A percentile compares a stretch with the other conserved stretches of the same genome.
These are phyloP conservation scores for Oreochromis mossambicus DNA, from an alignment of 2,797 vertebrate genomes.

Conservation along the genomic window DNA sequence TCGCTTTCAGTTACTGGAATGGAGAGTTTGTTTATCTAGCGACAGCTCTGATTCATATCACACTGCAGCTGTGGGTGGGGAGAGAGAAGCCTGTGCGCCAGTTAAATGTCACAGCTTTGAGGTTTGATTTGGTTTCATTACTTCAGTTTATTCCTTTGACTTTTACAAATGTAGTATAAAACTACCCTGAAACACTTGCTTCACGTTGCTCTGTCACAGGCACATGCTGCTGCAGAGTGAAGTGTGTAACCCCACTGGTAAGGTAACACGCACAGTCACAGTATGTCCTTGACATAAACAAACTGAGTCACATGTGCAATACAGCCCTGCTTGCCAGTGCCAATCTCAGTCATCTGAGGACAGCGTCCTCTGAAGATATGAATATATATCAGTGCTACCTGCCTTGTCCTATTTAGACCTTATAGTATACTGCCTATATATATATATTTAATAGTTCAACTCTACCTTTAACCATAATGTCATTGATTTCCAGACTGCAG, in stretches of 20 bases:
- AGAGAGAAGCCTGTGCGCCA: background rate
- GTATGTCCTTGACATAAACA: constrained; percentile 51
- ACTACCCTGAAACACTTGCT: background rate
- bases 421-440: background rate
- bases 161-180: background rate
- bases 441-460: background rate
- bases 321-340: constrained; percentile 11
- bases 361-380: background rate
- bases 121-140: background rate
- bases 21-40: background rate
- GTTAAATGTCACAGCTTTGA: background rate
- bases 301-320: constrained; percentile 32
- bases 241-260: background rate
- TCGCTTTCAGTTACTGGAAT: background rate
- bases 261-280: constrained; percentile 7
- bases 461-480: background rate
- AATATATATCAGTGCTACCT: background rate
- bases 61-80: background rate
- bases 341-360: constrained; percentile 30
- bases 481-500: background rate
- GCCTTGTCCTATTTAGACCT: background rate
- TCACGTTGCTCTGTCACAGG: background rate
- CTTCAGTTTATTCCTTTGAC: background rate
- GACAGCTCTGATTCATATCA: constrained; percentile 4
- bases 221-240: background rate